Evolutionary conservation across 2,888 invertebrate species (phyloP).

Genomic region (Baccha elongata): DNA sequence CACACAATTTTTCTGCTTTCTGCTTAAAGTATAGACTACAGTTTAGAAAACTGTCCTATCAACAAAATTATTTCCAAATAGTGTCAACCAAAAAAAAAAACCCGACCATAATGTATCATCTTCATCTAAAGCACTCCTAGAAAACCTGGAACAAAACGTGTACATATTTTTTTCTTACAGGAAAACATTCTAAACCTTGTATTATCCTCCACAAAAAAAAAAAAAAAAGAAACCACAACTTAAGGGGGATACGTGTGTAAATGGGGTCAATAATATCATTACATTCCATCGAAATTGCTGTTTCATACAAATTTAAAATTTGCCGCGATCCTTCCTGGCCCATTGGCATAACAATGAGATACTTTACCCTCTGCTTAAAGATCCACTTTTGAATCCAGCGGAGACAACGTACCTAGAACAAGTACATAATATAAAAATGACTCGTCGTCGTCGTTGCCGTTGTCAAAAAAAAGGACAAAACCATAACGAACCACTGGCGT

Average conservation of each 20-base stretch:
- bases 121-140: no score
- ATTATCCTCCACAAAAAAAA: background rate
- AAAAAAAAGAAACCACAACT: constrained; percentile 5
- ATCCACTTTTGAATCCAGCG: background rate
- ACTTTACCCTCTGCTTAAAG: background rate
- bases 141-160: no score
- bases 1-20: no score
- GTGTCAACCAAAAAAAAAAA: no score
- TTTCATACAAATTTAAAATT: constrained; percentile 69
- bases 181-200: no score
- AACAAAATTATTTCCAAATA: no score
- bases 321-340: constrained; percentile 50
- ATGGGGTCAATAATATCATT: constrained; percentile 64
- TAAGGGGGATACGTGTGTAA: constrained; percentile 17
- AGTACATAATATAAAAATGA: constrained; percentile 19
- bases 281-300: constrained; percentile 60
- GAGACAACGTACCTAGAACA: background rate
- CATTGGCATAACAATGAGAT: constrained; percentile 61
- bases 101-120: no score
- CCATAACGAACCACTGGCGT: constrained; percentile 70
- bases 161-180: no score
- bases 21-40: no score
- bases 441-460: background rate
- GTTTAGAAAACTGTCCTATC: no score
- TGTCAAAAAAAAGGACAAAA: constrained; percentile 34